These are phyloP conservation scores for Charaxes varanes DNA, from an alignment of 1,140 invertebrate genomes.

Conservation along the genomic window DNA sequence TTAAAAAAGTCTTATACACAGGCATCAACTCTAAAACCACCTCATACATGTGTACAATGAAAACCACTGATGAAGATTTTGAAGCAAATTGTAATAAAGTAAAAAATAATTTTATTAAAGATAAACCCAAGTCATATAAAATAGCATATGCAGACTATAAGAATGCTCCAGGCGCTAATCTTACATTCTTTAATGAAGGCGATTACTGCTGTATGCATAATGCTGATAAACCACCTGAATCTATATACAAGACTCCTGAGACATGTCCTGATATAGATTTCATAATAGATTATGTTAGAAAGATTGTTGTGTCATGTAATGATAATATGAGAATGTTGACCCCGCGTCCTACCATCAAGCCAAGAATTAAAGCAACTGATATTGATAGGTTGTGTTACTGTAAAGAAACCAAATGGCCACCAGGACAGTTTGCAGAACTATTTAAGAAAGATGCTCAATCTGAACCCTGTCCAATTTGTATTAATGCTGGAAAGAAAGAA, in stretches of 20 bases:
- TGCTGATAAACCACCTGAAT: slow-evolving; percentile 56
- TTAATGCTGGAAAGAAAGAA: slow-evolving; percentile 31
- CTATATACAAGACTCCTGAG: slow-evolving; percentile 44
- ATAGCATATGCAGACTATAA: slow-evolving; percentile 56
- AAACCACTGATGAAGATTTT: slow-evolving; percentile 53
- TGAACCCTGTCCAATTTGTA: slow-evolving; percentile 50
- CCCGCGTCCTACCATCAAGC: slow-evolving; percentile 51
- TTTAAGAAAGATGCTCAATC: slow-evolving; percentile 45
- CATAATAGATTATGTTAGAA: slow-evolving; percentile 59
- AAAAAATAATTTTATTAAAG: slow-evolving; percentile 50
- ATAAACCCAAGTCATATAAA: slow-evolving; percentile 44
- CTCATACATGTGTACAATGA: slow-evolving; percentile 60
- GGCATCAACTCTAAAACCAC: slow-evolving; percentile 66
- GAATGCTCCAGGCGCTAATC: slow-evolving; percentile 55
- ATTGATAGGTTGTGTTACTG: slow-evolving; percentile 62
- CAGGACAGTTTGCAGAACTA: slow-evolving; percentile 39
- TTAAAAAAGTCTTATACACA: slow-evolving; percentile 60
- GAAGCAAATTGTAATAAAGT: slow-evolving; percentile 56
- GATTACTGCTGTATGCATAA: slow-evolving; percentile 56
- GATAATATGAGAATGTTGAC: slow-evolving; percentile 68
- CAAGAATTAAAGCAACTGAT: slow-evolving; percentile 56
- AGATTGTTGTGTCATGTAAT: slow-evolving; percentile 64
- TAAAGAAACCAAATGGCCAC: slow-evolving; percentile 51
- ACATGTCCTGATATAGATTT: slow-evolving; percentile 51
- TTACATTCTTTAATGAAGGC: slow-evolving; percentile 49